phyloP scores from a whole-genome alignment of 2,888 invertebrate genomes.

The Lasioglossum calceatum region DNA sequence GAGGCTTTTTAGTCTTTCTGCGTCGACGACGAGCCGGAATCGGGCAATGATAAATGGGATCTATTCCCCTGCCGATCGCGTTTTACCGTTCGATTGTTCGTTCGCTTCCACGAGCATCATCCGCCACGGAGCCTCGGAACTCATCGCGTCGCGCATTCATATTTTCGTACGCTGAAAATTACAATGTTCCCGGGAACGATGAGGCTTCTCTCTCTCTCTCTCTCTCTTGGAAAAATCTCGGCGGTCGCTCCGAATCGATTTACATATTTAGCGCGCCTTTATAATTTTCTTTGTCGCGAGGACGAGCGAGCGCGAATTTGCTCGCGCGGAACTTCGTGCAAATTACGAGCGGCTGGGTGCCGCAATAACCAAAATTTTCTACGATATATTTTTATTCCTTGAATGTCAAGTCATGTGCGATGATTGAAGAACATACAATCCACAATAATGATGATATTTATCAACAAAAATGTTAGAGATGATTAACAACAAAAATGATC shows the following conservation, averaged over 20 bases:
- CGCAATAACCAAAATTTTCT: too few relatives aligned
- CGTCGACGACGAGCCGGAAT: constrained; percentile 26
- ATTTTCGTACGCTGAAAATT: background rate
- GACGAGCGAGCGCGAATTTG: too few relatives aligned
- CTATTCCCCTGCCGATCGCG: constrained; percentile 28
- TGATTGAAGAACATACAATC: too few relatives aligned
- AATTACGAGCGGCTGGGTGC: too few relatives aligned
- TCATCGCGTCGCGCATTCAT: background rate
- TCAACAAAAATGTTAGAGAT: too few relatives aligned
- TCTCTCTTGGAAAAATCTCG: background rate
- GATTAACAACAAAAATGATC: too few relatives aligned
- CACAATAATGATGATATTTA: too few relatives aligned
- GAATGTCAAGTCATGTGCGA: too few relatives aligned
- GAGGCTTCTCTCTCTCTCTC: too few relatives aligned
- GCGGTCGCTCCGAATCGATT: background rate
- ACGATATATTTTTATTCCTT: too few relatives aligned
- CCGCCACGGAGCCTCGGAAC: too few relatives aligned
- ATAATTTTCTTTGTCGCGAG: background rate
- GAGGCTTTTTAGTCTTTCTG: constrained; percentile 46
- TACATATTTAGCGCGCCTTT: background rate
- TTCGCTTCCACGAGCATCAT: background rate
- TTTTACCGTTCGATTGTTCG: constrained; percentile 43
- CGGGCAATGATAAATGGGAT: constrained; percentile 56
- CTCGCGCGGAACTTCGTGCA: too few relatives aligned
- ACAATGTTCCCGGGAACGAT: background rate